A percentile compares a stretch with the other conserved stretches of the same genome.
phyloP scores from a whole-genome alignment of 2,113 vertebrate species.

The Nothobranchius furzeri region DNA sequence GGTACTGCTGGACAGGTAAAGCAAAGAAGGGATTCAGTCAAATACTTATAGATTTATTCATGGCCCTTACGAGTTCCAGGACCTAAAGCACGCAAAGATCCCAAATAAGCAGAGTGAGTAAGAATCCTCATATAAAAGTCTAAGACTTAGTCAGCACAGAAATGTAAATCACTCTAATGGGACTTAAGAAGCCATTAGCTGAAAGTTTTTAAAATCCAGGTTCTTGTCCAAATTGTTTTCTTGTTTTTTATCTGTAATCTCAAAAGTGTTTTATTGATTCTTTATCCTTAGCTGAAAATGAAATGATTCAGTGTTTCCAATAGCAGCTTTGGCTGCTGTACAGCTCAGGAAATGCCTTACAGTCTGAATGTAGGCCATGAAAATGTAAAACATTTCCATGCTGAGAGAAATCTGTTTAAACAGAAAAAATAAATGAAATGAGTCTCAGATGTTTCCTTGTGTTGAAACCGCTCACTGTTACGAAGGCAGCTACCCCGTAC shows the following conservation, averaged over 20 bases:
- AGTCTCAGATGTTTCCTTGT: constrained; percentile 8
- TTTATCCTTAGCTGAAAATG: background rate
- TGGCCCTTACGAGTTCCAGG: background rate
- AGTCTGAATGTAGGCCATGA: background rate
- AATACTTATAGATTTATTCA: background rate
- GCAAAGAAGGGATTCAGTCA: background rate
- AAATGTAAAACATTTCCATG: constrained; percentile 7
- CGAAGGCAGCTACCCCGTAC: background rate
- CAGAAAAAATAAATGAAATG: constrained; percentile 14
- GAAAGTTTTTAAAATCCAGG: too few species aligned
- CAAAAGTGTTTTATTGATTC: background rate
- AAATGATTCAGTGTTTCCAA: background rate
- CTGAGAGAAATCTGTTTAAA: constrained; percentile 14
- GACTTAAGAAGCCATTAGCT: too few species aligned
- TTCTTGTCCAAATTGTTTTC: too few species aligned
- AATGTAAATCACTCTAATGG: too few species aligned
- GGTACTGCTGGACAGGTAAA: background rate
- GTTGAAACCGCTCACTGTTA: background rate
- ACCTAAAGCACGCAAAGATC: background rate
- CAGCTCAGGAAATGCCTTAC: background rate
- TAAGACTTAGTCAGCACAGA: too few species aligned
- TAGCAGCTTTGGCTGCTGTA: background rate
- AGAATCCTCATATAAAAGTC: too few species aligned
- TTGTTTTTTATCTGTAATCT: too few species aligned
- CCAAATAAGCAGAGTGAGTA: too few species aligned